Percentiles rank a stretch among this genome's conserved stretches.
These are phyloP conservation scores for Hystrix brachyura DNA, from an alignment of 2,113 vertebrate species.

Conservation along the genomic window DNA sequence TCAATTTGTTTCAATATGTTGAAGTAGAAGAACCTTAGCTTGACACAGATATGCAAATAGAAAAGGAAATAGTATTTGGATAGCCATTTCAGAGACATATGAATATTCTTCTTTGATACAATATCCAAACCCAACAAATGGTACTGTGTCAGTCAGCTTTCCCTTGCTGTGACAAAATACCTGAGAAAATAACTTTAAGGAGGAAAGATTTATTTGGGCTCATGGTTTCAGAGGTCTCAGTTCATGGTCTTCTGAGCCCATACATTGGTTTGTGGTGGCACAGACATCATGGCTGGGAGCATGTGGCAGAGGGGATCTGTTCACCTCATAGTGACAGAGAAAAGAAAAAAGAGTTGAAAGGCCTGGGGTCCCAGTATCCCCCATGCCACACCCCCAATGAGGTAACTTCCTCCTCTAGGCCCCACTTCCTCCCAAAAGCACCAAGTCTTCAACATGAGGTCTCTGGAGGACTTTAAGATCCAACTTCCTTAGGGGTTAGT, in stretches of 20 bases:
- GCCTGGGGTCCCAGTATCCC: not conserved
- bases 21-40: slow-evolving; percentile 17
- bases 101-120: slow-evolving; percentile 21
- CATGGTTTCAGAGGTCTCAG: not conserved
- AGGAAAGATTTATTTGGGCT: not conserved
- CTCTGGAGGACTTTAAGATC: not conserved
- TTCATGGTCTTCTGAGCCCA: not conserved
- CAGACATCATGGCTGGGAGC: not conserved
- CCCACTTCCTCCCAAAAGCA: not conserved
- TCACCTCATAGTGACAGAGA: not conserved
- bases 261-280: not conserved
- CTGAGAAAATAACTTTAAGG: too few species aligned
- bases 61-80: slow-evolving; percentile 30
- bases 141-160: not conserved
- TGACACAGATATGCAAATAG: not conserved
- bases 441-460: not conserved
- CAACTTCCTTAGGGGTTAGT: not conserved
- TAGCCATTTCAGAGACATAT: not conserved
- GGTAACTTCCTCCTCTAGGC: not conserved
- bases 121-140: not conserved
- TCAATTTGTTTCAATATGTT: not conserved
- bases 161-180: not conserved
- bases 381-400: not conserved
- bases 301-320: not conserved
- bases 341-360: not conserved